Evolutionary conservation across 2,888 invertebrate genomes (phyloP).

Genomic region (Cartodere bifasciata): DNA sequence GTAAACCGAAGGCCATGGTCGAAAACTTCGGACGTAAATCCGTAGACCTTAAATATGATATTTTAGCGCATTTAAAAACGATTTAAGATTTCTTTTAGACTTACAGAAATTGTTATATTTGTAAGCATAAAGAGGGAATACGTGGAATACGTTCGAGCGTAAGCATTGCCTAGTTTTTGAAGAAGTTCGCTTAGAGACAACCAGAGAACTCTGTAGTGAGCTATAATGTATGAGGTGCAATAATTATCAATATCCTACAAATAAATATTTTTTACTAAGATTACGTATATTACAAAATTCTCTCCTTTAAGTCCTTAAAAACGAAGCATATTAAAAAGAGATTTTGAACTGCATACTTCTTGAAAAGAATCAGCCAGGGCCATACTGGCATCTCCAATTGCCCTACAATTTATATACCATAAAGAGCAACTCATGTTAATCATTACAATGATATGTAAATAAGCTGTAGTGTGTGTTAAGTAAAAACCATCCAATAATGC

Average conservation of each 20-base stretch:
- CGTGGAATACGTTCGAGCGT: constrained; percentile 53
- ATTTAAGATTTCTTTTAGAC: constrained; percentile 10
- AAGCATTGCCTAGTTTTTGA: constrained; percentile 52
- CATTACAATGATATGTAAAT: constrained; percentile 56
- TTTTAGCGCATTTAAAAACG: background rate
- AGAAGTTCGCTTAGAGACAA: constrained; percentile 51
- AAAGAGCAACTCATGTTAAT: constrained; percentile 61
- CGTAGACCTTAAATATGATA: constrained; percentile 39
- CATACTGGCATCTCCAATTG: constrained; percentile 45
- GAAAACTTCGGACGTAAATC: constrained; percentile 52
- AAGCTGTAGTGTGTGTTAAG: constrained; percentile 47
- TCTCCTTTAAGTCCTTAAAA: no score
- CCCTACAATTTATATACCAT: constrained; percentile 58
- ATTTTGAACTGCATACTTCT: no score
- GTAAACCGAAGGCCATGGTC: constrained; percentile 52
- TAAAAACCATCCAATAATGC: constrained; percentile 50
- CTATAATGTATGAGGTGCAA: constrained; percentile 43
- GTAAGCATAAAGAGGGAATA: constrained; percentile 55
- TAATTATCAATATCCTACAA: constrained; percentile 43
- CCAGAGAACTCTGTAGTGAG: constrained; percentile 51
- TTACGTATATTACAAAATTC: no score
- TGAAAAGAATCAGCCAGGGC: constrained; percentile 31
- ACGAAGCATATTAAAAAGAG: no score
- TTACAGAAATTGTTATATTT: constrained; percentile 51
- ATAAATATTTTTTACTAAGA: no score